Evolutionary conservation across 2,888 invertebrate species (phyloP), one percentile per base, ranked within the genome.

Genomic region (Heteropelma amictum): DNA sequence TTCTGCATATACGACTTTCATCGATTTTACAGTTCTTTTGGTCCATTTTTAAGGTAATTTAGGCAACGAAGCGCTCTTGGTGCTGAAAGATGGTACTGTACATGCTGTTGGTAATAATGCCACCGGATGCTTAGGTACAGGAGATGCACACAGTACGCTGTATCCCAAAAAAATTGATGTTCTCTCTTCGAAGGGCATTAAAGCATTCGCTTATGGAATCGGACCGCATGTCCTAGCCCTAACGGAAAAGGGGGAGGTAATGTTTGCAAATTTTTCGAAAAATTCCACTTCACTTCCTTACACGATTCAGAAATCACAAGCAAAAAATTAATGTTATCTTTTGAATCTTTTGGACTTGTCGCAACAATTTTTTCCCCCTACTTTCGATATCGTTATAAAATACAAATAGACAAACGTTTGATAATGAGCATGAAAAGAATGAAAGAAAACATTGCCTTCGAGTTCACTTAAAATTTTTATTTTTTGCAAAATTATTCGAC

Each of bases 181-280:
- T 1, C 84, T 93, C 0, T 91, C 91, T 76, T 89, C 90, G 53
- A 92, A 91, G 82, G 87, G 88, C 17, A 87, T 93, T 28, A 89
- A 90, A 78, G 90, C 90, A 21, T 90, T 93, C 79, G 90, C 91
- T 1, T 92, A 90, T 86, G 92, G 92, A 0, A 91, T 90, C 82
- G 92, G 92, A 7, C 92, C 92, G 6, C 92, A 93, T 84, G 91
- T 93, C 1, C 83, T 93, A 30, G 93, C 92, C 1, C 89, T 91
- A 1, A 91, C 92, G 10, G 86, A 88, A 76, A 89, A 85, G 67
- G 93, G 93, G 21, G 90, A 91, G 77, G 88, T 87, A 14, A 17
- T 23, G 8, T 64, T 28, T 23, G 8, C 14, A 23, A 35, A 14
- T 21, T 28, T 42, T 1, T 10, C 4, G n/a, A 33, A 14, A 63